Conservation (phyloP, 2,113 vertebrate genomes). For the Phyllopteryx taeniolatus region DNA sequence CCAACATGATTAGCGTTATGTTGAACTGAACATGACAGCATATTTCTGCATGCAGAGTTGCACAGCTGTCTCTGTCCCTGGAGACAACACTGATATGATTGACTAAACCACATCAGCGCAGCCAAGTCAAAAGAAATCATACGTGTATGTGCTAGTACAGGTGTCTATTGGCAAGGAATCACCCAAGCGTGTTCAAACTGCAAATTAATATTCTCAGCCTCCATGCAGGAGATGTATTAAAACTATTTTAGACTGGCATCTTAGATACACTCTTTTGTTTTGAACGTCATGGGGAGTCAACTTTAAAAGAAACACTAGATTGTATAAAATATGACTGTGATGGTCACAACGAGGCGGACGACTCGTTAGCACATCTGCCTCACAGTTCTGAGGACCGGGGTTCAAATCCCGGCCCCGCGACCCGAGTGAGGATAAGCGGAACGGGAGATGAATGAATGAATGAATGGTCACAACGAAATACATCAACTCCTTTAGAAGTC, state of each 20-base stretch:
- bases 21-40: constrained; percentile 35
- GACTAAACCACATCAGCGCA: constrained; percentile 9
- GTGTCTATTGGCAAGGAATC: constrained; percentile 12
- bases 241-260: background rate
- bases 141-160: background rate
- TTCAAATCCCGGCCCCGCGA: too few relatives aligned
- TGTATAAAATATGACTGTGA: background rate
- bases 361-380: too few relatives aligned
- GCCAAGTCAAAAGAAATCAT: constrained; percentile 4
- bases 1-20: constrained; percentile 6
- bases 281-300: background rate
- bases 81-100: background rate
- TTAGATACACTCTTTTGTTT: background rate
- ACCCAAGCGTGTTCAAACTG: background rate
- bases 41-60: constrained; percentile 12
- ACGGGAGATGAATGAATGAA: too few relatives aligned
- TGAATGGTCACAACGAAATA: too few relatives aligned
- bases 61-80: constrained; percentile 13
- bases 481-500: too few relatives aligned
- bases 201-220: constrained; percentile 1
- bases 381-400: too few relatives aligned
- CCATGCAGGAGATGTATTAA: background rate
- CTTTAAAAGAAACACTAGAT: background rate
- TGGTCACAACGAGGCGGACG: too few relatives aligned
- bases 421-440: too few relatives aligned